Percentiles rank a stretch among this genome's conserved stretches.
These are phyloP conservation scores for Pyralis farinalis DNA, from an alignment of 2,888 invertebrate species.

Conservation along the genomic window DNA sequence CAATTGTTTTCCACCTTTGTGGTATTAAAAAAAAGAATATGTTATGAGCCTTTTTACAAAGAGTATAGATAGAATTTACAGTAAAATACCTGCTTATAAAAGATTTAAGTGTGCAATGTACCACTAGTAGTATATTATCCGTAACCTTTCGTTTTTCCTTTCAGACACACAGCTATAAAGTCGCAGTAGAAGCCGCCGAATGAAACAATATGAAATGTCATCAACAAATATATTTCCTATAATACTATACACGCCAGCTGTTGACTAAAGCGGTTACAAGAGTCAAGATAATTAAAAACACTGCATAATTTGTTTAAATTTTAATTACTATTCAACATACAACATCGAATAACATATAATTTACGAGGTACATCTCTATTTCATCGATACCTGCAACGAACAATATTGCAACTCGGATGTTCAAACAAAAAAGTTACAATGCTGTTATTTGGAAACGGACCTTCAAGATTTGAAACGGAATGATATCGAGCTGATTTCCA, in stretches of 20 bases:
- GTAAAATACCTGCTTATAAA: too few species aligned
- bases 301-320: slow-evolving; percentile 43
- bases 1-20: too few species aligned
- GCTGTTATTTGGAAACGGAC: slow-evolving; percentile 22
- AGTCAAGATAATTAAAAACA: slow-evolving; percentile 41
- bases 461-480: slow-evolving; percentile 50
- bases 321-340: slow-evolving; percentile 73
- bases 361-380: slow-evolving; percentile 33
- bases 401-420: too few species aligned
- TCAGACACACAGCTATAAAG: slow-evolving; percentile 35
- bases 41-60: too few species aligned
- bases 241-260: slow-evolving; percentile 66
- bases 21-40: too few species aligned
- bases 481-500: slow-evolving; percentile 71
- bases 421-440: too few species aligned
- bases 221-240: slow-evolving; percentile 69
- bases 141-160: slow-evolving; percentile 19
- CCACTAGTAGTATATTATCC: too few species aligned
- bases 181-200: slow-evolving; percentile 27
- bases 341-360: slow-evolving; percentile 68
- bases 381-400: slow-evolving; percentile 19
- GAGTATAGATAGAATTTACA: too few species aligned
- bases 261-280: slow-evolving; percentile 38
- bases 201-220: slow-evolving; percentile 52
- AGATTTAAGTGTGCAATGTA: too few species aligned